phyloP scores from a whole-genome alignment of 2,888 invertebrate genomes.

The Venustoraphidia nigricollis region DNA sequence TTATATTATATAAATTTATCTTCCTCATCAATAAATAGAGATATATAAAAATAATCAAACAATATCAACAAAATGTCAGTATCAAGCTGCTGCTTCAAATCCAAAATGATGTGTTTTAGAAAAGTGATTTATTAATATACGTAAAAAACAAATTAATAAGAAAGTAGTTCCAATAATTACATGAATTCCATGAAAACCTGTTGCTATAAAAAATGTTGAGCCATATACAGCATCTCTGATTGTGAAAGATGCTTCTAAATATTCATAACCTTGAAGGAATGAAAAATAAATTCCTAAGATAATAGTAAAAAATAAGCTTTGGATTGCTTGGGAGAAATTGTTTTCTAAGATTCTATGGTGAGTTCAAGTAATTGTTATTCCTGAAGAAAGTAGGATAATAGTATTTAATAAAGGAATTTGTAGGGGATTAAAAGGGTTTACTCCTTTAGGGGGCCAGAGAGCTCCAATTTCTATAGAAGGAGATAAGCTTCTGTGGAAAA shows the following conservation, averaged over 20 bases:
- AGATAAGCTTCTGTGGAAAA: conserved; percentile 38
- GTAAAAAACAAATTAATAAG: conserved; percentile 33
- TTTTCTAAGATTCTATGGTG: conserved; percentile 38
- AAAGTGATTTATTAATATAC: conserved; percentile 33
- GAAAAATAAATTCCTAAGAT: conserved; percentile 49
- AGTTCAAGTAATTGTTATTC: conserved; percentile 49
- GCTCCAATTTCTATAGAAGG: conserved; percentile 40
- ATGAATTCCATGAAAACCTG: conserved; percentile 62
- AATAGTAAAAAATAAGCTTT: conserved; percentile 35
- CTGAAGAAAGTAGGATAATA: conserved; percentile 52
- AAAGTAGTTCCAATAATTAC: conserved; percentile 47
- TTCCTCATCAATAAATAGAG: conserved; percentile 54
- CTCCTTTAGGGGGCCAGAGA: conserved; percentile 47
- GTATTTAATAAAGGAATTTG: conserved; percentile 60
- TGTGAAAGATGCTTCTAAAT: conserved; percentile 42
- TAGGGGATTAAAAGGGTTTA: conserved; percentile 47
- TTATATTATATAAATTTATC: conserved; percentile 53
- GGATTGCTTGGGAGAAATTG: conserved; percentile 29
- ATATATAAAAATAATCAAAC: conserved; percentile 45
- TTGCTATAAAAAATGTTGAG: conserved; percentile 54
- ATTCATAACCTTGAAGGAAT: conserved; percentile 50
- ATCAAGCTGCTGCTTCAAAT: conserved; percentile 50
- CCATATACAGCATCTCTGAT: conserved; percentile 49
- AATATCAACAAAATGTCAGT: conserved; percentile 53
- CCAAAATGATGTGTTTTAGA: conserved; percentile 41